Percentiles rank a stretch among this genome's conserved stretches.
phyloP scores from a whole-genome alignment of 2,113 vertebrate species.

The Tachuris rubrigastra region DNA sequence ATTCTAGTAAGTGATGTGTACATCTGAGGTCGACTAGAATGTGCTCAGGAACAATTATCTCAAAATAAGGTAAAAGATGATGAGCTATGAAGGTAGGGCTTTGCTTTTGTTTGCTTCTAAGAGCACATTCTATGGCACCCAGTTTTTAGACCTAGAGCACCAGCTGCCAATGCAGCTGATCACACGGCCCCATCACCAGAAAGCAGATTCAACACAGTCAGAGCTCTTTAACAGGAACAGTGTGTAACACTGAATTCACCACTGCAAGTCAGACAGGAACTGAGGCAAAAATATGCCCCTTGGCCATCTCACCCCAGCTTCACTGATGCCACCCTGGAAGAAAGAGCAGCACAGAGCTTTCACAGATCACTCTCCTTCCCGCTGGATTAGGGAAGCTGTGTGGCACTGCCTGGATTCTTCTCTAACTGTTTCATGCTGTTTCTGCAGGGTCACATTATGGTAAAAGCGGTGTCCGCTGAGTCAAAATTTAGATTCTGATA shows the following conservation, averaged over 20 bases:
- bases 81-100: fast-evolving
- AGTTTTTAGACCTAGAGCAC: neutral
- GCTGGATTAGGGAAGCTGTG: neutral
- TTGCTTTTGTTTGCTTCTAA: neutral
- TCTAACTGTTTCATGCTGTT: neutral
- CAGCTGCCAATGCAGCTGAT: neutral
- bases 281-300: neutral
- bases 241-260: neutral
- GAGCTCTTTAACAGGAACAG: neutral
- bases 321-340: neutral
- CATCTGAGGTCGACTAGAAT: neutral
- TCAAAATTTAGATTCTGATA: neutral
- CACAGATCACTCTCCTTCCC: neutral
- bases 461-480: fast-evolving
- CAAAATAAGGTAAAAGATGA: neutral
- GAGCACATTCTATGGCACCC: neutral
- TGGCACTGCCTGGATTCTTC: neutral
- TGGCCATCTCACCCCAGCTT: neutral
- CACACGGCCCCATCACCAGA: neutral
- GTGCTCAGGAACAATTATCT: neutral
- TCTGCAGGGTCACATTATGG: neutral
- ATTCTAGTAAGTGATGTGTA: neutral
- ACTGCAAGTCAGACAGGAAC: neutral
- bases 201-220: neutral
- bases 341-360: neutral